These are phyloP conservation scores for Acomys russatus DNA, from an alignment of 2,797 vertebrate genomes.

Conservation along the genomic window DNA sequence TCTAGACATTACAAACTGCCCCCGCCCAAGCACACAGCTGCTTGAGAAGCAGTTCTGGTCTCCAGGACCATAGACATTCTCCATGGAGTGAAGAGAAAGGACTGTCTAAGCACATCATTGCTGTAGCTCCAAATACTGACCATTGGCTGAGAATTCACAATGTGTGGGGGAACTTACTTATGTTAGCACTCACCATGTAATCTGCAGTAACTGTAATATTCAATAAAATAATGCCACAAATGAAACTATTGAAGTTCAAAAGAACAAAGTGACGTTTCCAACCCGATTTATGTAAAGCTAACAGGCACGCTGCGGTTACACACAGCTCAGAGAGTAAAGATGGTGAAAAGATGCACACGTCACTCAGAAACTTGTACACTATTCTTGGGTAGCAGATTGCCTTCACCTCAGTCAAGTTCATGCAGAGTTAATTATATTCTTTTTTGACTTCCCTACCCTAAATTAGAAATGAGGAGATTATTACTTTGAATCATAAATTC, in stretches of 20 bases:
- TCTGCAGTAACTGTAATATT: background rate
- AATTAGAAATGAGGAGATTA: constrained; percentile 16
- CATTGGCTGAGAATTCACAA: background rate
- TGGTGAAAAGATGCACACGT: background rate
- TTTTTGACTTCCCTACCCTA: background rate
- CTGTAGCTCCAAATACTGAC: background rate
- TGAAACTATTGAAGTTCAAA: background rate
- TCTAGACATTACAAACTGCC: background rate
- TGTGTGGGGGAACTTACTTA: background rate
- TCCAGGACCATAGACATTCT: background rate
- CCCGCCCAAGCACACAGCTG: too few species aligned
- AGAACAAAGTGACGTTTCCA: constrained; percentile 10
- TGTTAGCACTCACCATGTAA: background rate
- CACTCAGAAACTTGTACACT: background rate
- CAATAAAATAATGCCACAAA: constrained; percentile 37
- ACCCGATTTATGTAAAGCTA: background rate
- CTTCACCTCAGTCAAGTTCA: background rate
- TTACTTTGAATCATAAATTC: constrained; percentile 14
- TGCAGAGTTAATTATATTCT: background rate
- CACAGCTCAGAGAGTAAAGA: background rate
- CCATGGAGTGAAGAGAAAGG: background rate
- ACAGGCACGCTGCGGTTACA: background rate
- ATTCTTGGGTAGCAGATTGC: background rate
- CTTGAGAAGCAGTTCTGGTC: background rate
- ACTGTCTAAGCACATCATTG: background rate